phyloP scores from a whole-genome alignment of 2,888 invertebrate species.

The Pterostichus madidus region DNA sequence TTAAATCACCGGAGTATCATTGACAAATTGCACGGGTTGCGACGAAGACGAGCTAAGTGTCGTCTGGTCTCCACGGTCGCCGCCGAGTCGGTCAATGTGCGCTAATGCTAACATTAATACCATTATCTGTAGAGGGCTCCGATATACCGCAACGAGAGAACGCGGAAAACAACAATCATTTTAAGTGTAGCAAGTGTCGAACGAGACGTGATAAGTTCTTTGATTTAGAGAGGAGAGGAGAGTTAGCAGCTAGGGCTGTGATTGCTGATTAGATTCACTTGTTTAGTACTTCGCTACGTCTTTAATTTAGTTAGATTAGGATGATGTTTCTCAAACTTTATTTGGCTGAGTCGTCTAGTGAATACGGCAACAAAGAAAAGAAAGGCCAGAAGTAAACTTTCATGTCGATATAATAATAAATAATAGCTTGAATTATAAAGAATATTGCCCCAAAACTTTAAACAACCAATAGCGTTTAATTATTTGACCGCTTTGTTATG shows the following conservation, averaged over 20 bases:
- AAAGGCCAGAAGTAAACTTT: too few species aligned
- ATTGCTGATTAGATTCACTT: not conserved
- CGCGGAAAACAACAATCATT: conserved; percentile 43
- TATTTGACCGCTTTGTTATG: too few species aligned
- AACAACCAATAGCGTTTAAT: too few species aligned
- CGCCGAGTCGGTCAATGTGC: conserved; percentile 19
- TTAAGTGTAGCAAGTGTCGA: conserved; percentile 12
- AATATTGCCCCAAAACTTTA: too few species aligned
- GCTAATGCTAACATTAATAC: not conserved
- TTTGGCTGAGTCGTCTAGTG: too few species aligned
- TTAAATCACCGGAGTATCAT: conserved; percentile 51
- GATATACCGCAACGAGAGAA: not conserved
- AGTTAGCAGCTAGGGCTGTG: not conserved
- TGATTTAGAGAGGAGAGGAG: not conserved
- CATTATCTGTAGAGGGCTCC: not conserved
- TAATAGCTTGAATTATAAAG: too few species aligned
- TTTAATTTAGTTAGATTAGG: too few species aligned
- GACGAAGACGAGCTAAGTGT: conserved; percentile 16
- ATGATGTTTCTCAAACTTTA: too few species aligned
- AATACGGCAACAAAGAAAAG: too few species aligned
- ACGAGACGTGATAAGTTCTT: not conserved
- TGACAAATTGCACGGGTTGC: conserved; percentile 47
- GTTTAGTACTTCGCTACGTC: not conserved
- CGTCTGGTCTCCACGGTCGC: not conserved
- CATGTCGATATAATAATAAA: too few species aligned